Conservation (phyloP, 2,113 vertebrate genomes). For the Scatophagus argus region DNA sequence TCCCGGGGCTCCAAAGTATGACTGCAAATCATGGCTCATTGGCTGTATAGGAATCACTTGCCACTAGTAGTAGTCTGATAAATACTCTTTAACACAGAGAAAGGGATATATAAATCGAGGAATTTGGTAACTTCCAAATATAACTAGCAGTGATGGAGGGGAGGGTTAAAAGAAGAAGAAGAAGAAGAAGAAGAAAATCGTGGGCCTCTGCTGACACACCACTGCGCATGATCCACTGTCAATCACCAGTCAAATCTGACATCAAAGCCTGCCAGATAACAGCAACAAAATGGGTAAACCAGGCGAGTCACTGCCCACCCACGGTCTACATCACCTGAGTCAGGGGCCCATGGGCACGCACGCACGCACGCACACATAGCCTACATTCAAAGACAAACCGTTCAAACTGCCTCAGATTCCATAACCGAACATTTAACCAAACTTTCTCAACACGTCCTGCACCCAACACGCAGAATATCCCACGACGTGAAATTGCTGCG, state of each 20-base stretch:
- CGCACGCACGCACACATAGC: not conserved
- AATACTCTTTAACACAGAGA: constrained; percentile 32
- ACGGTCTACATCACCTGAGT: constrained; percentile 60
- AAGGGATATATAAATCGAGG: constrained; percentile 23
- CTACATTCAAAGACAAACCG: not conserved
- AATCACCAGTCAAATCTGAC: constrained; percentile 68
- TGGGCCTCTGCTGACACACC: constrained; percentile 27
- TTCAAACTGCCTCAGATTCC: constrained; percentile 4
- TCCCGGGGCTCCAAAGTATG: constrained; percentile 40
- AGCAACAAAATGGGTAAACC: constrained; percentile 55
- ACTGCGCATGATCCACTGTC: constrained; percentile 65
- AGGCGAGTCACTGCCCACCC: constrained; percentile 71
- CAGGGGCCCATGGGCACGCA: constrained; percentile 19
- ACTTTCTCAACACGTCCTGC: constrained; percentile 60
- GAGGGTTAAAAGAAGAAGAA: not conserved
- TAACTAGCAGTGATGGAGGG: constrained; percentile 17
- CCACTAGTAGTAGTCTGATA: constrained; percentile 56
- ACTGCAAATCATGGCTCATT: constrained; percentile 71
- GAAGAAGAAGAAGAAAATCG: not conserved
- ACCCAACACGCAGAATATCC: constrained; percentile 13
- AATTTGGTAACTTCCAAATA: constrained; percentile 47
- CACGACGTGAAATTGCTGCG: not conserved
- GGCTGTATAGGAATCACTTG: constrained; percentile 63
- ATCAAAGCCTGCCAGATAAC: constrained; percentile 65
- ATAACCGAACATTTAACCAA: constrained; percentile 33